Percentiles rank a stretch among this genome's conserved stretches.
Evolutionary conservation across 2,797 vertebrate genomes (phyloP).

Genomic region (Clarias pachynema): DNA sequence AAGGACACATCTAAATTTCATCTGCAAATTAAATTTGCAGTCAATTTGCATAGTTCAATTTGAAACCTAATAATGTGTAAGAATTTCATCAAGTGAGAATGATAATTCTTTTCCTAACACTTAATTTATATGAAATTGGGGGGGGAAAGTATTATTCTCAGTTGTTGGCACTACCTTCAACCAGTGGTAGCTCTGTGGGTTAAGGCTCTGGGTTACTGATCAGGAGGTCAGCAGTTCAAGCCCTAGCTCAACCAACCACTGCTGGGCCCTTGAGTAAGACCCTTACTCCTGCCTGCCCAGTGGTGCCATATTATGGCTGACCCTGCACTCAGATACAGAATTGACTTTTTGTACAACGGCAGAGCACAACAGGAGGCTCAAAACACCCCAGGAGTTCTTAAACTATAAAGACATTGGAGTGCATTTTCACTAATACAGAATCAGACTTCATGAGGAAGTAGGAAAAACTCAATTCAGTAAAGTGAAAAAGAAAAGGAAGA

Average conservation of each 20-base stretch:
- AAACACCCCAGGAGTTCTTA: conserved; percentile 22
- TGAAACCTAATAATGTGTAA: neutral
- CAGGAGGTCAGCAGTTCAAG: no score
- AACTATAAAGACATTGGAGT: conserved; percentile 52
- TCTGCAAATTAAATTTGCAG: neutral
- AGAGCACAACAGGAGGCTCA: conserved; percentile 5
- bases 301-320: no score
- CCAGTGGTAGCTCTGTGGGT: no score
- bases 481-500: neutral
- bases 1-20: neutral
- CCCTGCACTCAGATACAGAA: neutral
- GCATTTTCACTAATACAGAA: conserved; percentile 55
- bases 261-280: no score
- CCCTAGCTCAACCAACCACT: no score
- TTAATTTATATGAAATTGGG: no score
- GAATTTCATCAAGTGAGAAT: neutral
- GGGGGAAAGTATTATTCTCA: no score
- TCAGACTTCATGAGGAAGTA: conserved; percentile 28
- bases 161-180: no score
- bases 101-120: no score
- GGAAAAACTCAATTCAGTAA: conserved; percentile 16
- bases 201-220: no score
- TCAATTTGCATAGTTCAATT: neutral
- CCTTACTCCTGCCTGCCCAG: no score
- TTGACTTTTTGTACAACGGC: conserved; percentile 10